phyloP scores from a whole-genome alignment of 2,888 invertebrate genomes.

The Trissolcus brochymenae region DNA sequence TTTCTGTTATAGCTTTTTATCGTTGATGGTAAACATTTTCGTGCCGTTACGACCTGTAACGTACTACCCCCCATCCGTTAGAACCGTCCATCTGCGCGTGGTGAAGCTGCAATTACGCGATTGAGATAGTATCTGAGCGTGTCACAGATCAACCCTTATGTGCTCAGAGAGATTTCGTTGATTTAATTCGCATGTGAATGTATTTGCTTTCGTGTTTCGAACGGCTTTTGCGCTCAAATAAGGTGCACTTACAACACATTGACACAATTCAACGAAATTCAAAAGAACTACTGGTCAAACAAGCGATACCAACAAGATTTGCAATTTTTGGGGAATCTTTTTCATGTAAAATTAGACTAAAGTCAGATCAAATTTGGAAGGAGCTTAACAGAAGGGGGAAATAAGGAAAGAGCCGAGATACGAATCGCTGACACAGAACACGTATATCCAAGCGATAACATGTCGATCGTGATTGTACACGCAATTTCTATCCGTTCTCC shows the following conservation, averaged over 20 bases:
- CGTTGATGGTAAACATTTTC: too few relatives aligned
- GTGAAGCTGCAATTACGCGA: constrained; percentile 48
- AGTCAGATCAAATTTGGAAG: neutral
- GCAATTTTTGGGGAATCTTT: too few relatives aligned
- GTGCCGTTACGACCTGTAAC: neutral
- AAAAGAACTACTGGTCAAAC: too few relatives aligned
- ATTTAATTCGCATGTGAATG: constrained; percentile 21
- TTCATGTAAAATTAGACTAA: too few relatives aligned
- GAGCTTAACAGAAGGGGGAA: neutral
- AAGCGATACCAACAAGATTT: too few relatives aligned
- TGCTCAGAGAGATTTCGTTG: constrained; percentile 32
- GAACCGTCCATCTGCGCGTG: constrained; percentile 23
- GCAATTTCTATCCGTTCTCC: constrained; percentile 50
- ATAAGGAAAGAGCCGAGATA: constrained; percentile 18
- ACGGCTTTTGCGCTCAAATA: neutral
- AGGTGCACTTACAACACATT: neutral
- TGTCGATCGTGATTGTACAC: constrained; percentile 58
- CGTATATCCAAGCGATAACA: constrained; percentile 53
- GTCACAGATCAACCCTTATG: constrained; percentile 39
- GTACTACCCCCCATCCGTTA: neutral
- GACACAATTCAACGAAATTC: neutral
- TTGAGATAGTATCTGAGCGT: constrained; percentile 45
- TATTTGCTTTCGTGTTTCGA: constrained; percentile 14
- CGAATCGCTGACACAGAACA: constrained; percentile 46
- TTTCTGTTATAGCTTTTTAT: too few relatives aligned